Evolutionary conservation across 2,797 vertebrate species (phyloP).

Genomic region (Falco peregrinus): DNA sequence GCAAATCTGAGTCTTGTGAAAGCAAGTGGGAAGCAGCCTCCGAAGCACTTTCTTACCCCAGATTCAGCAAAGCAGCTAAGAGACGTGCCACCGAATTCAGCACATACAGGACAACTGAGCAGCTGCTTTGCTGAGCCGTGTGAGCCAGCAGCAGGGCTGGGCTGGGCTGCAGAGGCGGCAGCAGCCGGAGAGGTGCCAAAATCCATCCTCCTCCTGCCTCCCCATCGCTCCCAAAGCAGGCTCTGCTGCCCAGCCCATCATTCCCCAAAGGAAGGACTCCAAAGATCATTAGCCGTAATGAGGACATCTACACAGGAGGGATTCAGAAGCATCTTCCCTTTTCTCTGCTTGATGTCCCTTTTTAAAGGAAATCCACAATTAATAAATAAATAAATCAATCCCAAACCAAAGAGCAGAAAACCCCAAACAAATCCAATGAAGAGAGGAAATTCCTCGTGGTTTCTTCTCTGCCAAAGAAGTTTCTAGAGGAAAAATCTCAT

Average conservation of each 20-base stretch:
- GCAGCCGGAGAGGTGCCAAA: neutral
- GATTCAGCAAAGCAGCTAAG: fast-evolving
- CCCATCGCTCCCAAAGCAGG: neutral
- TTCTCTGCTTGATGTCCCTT: neutral
- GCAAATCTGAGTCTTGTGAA: neutral
- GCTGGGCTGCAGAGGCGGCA: neutral
- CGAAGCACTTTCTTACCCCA: neutral
- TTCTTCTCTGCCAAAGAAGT: neutral
- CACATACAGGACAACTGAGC: fast-evolving
- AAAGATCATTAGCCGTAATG: fast-evolving
- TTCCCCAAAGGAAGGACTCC: neutral
- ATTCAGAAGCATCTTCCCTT: neutral
- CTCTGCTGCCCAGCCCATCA: neutral
- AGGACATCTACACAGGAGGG: neutral
- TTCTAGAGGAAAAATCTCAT: neutral
- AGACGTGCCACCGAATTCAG: fast-evolving
- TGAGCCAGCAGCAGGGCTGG: neutral
- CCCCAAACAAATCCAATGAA: neutral
- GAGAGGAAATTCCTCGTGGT: neutral
- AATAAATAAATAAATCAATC: too few species aligned
- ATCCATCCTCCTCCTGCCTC: neutral
- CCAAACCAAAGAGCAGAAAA: neutral
- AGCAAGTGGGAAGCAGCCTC: neutral
- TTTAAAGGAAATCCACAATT: neutral
- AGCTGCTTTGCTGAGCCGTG: neutral